Evolutionary conservation across 1,140 invertebrate species (phyloP), one percentile per base, ranked within the genome.

Genomic region (Macrobrachium nipponense): DNA sequence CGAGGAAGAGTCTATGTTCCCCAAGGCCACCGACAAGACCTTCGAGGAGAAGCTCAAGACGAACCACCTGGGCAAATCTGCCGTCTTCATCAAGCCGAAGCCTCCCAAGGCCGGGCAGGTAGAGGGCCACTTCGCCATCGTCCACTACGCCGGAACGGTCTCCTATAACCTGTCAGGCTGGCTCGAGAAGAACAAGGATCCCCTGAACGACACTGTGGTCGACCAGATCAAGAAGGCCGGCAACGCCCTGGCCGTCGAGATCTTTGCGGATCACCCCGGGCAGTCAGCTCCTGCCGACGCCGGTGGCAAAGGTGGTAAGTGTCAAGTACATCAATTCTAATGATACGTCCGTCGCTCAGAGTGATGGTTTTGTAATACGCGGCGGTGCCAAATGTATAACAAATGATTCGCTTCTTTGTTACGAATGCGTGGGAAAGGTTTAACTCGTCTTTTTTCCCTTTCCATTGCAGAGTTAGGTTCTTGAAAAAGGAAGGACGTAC

Each of bases 1-100:
- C 62, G 98, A 99, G 93, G 98, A 99, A 96, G 98, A 99, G 93
- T 99, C 97, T 96, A 99, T 99, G 97, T 99, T 99, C 95, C 98
- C 98, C 90, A 99, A 99, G 94, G 98, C 98, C 90, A 97, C 97
- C 89, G 98, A 83, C 61, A 83, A 83, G 43, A 75, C 82, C 82
- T 83, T 83, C n/a, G 82, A 83, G 73, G 82, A 83, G 44, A 83
- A 83, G 60, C 43, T 83, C 59, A 83, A 83, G 20, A 72, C 60
- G 43, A 83, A 83, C n/a, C 92, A 93, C 88, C 89, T 92, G 73
- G 92, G 92, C 59, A 93, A 93, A 87, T 91, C 91, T 36, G 88
- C 90, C 17, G 91, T 91, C 89, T 93, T 93, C 89, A 90, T 91
- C 81, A 93, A 92, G 87, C 92, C 92, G 27, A 91, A 91, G 88